Conservation (phyloP, 2,797 vertebrate genomes). For the Crocidura indochinensis region DNA sequence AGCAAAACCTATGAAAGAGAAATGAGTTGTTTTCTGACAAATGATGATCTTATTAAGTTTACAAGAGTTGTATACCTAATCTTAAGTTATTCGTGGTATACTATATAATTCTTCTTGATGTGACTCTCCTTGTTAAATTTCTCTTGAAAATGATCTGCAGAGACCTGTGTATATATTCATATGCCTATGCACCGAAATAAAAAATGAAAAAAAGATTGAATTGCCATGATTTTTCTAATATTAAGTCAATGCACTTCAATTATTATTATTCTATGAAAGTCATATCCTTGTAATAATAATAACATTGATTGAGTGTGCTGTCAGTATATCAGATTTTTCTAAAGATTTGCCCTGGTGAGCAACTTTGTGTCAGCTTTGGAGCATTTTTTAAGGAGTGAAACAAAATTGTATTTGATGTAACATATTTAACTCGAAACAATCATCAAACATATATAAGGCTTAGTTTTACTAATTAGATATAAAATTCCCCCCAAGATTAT, state of each 20-base stretch:
- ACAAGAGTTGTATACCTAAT: constrained; percentile 72
- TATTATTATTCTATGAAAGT: constrained; percentile 27
- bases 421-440: constrained; percentile 26
- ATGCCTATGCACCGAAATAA: background rate
- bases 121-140: constrained; percentile 50
- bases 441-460: constrained; percentile 30
- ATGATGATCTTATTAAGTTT: constrained; percentile 80
- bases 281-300: background rate
- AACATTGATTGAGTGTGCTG: background rate
- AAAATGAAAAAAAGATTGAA: constrained; percentile 41
- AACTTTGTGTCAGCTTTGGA: constrained; percentile 30
- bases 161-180: constrained; percentile 45
- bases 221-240: constrained; percentile 19
- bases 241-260: constrained; percentile 52
- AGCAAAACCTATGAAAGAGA: constrained; percentile 80
- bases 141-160: constrained; percentile 54
- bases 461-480: constrained; percentile 34
- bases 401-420: background rate
- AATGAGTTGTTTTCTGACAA: constrained; percentile 78
- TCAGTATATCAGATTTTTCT: constrained; percentile 18
- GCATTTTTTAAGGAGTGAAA: background rate
- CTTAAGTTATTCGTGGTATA: constrained; percentile 68
- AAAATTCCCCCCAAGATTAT: constrained; percentile 33
- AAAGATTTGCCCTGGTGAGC: constrained; percentile 32
- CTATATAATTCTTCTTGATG: constrained; percentile 63